phyloP scores from a whole-genome alignment of 2,113 vertebrate genomes.

The Pelobates fuscus region DNA sequence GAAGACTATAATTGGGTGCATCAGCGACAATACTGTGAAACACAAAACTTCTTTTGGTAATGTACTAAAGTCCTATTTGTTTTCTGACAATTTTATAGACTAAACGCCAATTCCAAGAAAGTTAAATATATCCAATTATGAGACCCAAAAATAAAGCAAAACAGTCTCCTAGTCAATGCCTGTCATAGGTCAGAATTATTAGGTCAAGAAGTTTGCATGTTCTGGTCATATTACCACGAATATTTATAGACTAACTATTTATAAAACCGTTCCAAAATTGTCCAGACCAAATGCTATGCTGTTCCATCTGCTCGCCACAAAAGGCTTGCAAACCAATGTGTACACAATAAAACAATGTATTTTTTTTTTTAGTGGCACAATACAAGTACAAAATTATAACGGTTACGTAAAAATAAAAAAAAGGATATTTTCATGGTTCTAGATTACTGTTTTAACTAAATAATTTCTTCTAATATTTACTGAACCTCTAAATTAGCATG shows the following conservation, averaged over 20 bases:
- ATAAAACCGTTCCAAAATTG: constrained; percentile 35
- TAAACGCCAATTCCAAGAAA: too few relatives aligned
- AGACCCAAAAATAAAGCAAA: background rate
- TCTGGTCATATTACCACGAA: constrained; percentile 39
- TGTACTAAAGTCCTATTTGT: too few relatives aligned
- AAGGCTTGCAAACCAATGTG: background rate
- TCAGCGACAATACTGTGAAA: too few relatives aligned
- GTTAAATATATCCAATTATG: background rate
- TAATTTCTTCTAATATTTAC: too few relatives aligned
- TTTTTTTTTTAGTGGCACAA: background rate
- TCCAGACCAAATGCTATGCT: constrained; percentile 7
- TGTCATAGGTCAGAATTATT: constrained; percentile 35
- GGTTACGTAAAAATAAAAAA: too few relatives aligned
- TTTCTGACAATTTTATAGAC: too few relatives aligned
- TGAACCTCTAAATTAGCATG: too few relatives aligned
- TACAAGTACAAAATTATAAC: too few relatives aligned
- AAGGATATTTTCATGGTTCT: too few relatives aligned
- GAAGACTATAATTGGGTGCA: too few relatives aligned
- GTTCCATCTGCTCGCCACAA: background rate
- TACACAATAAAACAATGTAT: background rate
- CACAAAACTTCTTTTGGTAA: too few relatives aligned
- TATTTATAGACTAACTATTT: constrained; percentile 43
- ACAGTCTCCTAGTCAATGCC: background rate
- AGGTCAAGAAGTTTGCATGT: constrained; percentile 32
- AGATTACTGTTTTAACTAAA: too few relatives aligned